Base-by-base conservation (phyloP, 1,140 invertebrate species). In the Adoxophyes honmai region DNA sequence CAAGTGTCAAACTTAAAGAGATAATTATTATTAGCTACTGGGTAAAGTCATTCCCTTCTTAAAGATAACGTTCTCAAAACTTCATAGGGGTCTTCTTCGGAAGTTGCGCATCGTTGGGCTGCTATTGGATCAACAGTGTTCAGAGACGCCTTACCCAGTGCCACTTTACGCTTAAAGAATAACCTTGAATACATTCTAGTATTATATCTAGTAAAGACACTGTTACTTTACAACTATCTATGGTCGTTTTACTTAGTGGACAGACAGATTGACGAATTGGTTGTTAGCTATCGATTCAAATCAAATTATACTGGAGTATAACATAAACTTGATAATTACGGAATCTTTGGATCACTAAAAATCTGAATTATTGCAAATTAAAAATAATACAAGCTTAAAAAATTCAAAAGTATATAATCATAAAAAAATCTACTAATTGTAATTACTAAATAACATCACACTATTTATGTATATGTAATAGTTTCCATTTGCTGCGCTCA, bases 371-470 rank as follows among this genome's bases (percentile, higher is more conserved):
- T 11, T 7, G 18, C 42, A 48, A 16, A 48, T 18, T 44, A 33
- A 48, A n/a, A 16, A 48, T n/a, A 18, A 33, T 21, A 5, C 21
- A 8, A 38, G 11, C n/a, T 18, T 48, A 21, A 48, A 55, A 68
- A 66, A 55, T 60, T 66, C 54, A 62, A 60, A 28, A 59, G 57
- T 60, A 70, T 59, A 54, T 39, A 59, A 59, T 52, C 44, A 51
- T 59, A 34, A 13, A 58, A 52, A 59, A 38, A 53, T 59, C 52
- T 39, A 34, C 33, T 33, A 11, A 57, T 65, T 57, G 58, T 52
- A 66, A 62, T 56, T 59, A 70, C 60, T 63, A 70, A 60, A 70
- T 65, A 68, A 70, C 62, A 72, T 75, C 64, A 70, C 67, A 66
- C 70, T 21, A 48, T 44, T 14, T 44, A 44, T 48, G 21, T 48